phyloP scores from a whole-genome alignment of 92 coral and sea anemone species.

The Porites divaricata region DNA sequence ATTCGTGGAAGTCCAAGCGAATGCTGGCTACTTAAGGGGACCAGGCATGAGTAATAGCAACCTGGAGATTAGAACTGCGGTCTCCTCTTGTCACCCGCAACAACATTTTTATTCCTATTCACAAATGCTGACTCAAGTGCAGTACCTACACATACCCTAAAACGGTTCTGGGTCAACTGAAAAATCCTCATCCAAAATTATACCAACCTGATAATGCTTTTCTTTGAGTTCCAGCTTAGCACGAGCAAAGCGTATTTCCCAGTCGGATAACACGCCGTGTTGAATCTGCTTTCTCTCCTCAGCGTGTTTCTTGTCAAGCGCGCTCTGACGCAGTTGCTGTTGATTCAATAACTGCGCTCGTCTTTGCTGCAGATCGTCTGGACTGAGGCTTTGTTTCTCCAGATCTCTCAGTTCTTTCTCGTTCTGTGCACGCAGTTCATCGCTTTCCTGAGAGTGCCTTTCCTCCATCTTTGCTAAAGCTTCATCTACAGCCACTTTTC shows the following conservation, averaged over 20 bases:
- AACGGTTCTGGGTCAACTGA: no score
- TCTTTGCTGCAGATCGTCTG: conserved; percentile 88
- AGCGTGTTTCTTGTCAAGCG: conserved; percentile 86
- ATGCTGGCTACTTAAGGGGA: no score
- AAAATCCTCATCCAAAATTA: neutral
- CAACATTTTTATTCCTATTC: no score
- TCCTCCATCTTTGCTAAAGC: conserved; percentile 96
- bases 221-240: conserved; percentile 97
- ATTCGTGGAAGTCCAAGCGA: no score
- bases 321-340: conserved; percentile 93
- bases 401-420: conserved; percentile 79
- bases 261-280: conserved; percentile 89
- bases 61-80: no score
- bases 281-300: conserved; percentile 89
- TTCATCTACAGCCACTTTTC: conserved; percentile 95
- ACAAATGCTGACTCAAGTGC: no score
- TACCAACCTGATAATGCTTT: conserved; percentile 93
- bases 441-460: conserved; percentile 85
- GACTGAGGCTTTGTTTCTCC: conserved; percentile 72
- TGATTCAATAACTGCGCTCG: conserved; percentile 91
- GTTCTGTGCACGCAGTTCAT: conserved; percentile 79
- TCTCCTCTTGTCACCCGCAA: no score
- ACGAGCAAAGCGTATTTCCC: conserved; percentile 99
- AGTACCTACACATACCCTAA: no score
- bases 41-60: no score